Evolutionary conservation across 2,888 invertebrate genomes (phyloP).

Genomic region (Linnaemya tessellans): DNA sequence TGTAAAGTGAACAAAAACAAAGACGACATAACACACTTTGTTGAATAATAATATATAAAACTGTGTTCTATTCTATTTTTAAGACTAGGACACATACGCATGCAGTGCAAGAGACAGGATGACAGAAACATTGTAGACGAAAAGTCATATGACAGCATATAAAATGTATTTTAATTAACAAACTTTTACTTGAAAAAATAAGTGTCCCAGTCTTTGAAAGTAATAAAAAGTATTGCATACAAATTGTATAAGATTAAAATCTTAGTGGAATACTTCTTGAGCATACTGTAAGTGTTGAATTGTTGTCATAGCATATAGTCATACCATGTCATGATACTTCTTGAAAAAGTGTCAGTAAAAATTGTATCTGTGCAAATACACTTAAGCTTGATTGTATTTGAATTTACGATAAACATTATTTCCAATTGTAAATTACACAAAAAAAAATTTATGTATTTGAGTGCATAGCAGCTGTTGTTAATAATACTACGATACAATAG

Average conservation of each 20-base stretch:
- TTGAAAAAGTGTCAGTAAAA: constrained; percentile 34
- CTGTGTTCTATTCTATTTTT: constrained; percentile 34
- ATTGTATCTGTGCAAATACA: constrained; percentile 27
- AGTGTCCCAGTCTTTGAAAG: too few species aligned
- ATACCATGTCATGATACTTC: constrained; percentile 2
- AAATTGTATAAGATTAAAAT: neutral
- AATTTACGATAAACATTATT: constrained; percentile 54
- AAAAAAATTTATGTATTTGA: neutral
- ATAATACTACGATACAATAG: too few species aligned
- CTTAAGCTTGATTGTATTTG: constrained; percentile 57
- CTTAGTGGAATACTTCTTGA: neutral
- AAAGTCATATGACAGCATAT: too few species aligned
- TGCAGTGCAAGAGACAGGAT: neutral
- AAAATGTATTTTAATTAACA: too few species aligned
- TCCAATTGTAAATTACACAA: constrained; percentile 21
- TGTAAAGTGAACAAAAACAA: constrained; percentile 60
- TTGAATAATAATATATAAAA: constrained; percentile 73
- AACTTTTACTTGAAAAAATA: too few species aligned
- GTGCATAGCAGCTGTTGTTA: too few species aligned
- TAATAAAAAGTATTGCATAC: neutral
- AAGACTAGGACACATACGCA: neutral
- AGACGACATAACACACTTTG: constrained; percentile 58
- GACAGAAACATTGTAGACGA: neutral
- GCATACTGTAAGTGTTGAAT: neutral
- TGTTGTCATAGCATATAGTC: neutral